Evolutionary conservation across 2,113 vertebrate genomes (phyloP), one percentile per base, ranked within the genome.

Genomic region (Antennarius striatus): DNA sequence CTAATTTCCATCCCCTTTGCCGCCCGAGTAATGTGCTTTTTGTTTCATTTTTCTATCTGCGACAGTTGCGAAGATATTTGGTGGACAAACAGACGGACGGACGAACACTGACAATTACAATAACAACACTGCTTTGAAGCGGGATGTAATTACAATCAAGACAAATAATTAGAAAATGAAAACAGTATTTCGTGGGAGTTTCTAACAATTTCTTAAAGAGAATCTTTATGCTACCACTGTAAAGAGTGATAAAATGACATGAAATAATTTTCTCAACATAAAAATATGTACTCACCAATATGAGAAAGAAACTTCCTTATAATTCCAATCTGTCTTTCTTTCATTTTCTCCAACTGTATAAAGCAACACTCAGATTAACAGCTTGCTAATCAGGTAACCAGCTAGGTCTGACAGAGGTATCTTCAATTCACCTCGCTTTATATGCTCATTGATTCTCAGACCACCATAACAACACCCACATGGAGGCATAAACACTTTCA

Each of bases 381-480:
- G 40, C 29, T 40, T 36, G 45, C 45, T 61, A 71, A 13, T 69
- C 52, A 50, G 11, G 3, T 36, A 36, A 22, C 22, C 2, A 22
- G n/a, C n/a, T n/a, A n/a, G n/a, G 61, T 80, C 58, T 63, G 43
- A 79, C 49, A 62, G 45, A 58, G 15, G 14, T 80, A 75, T 52
- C 74, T 73, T 70, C 69, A 77, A 63, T 82, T 82, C 75, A 14
- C 14, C 30, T 59, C 2, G 5, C 42, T 73, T 48, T 53, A 30
- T 14, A 9, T 13, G 8, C 10, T 54, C 36, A 52, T 8, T 28
- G 5, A 39, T 3, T 15, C 2, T 46, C 63, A 68, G 45, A 46
- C 65, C 32, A 16, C 5, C 14, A 75, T 16, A 3, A 11, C 10
- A 7, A 56, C 36, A 39, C 2, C 50, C 55, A 45, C 1, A 8